Evolutionary conservation across 2,113 vertebrate genomes (phyloP).

Genomic region (Vireo altiloquus): DNA sequence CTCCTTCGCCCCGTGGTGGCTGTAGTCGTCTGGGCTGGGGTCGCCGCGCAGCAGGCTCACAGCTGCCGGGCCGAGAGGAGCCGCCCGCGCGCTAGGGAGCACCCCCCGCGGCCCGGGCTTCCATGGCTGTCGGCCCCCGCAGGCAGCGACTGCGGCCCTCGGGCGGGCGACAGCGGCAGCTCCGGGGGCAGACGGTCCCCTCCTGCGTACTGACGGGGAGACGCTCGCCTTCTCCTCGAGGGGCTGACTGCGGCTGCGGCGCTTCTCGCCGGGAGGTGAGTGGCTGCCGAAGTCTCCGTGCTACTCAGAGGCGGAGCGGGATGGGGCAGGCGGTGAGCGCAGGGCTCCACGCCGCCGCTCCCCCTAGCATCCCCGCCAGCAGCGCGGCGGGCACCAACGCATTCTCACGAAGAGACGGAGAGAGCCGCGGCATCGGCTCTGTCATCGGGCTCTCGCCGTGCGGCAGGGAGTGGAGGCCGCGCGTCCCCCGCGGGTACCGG

Average conservation of each 20-base stretch:
- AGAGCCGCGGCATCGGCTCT: slow-evolving; percentile 38
- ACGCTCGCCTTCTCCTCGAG: neutral
- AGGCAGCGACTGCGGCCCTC: neutral
- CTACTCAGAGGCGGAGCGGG: neutral
- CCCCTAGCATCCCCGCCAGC: neutral
- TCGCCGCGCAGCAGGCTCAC: neutral
- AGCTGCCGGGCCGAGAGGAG: neutral
- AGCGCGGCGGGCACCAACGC: slow-evolving; percentile 27
- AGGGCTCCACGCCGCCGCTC: neutral
- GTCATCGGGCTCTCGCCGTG: slow-evolving; percentile 42
- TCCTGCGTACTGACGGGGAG: neutral
- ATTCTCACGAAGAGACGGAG: slow-evolving; percentile 6
- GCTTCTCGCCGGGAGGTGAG: neutral
- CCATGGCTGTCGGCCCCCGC: neutral
- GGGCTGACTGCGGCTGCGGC: neutral
- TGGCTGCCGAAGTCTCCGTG: neutral
- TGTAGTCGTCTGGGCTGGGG: neutral
- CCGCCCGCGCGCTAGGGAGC: neutral
- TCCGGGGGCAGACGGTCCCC: neutral
- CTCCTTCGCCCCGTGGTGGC: slow-evolving; percentile 9
- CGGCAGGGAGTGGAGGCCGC: neutral
- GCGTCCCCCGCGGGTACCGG: neutral
- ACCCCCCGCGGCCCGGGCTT: neutral
- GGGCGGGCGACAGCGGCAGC: neutral
- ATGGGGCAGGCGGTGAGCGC: slow-evolving; percentile 13